Evolutionary conservation across 2,113 vertebrate genomes (phyloP), one percentile per base, ranked within the genome.

Genomic region (Charina bottae): DNA sequence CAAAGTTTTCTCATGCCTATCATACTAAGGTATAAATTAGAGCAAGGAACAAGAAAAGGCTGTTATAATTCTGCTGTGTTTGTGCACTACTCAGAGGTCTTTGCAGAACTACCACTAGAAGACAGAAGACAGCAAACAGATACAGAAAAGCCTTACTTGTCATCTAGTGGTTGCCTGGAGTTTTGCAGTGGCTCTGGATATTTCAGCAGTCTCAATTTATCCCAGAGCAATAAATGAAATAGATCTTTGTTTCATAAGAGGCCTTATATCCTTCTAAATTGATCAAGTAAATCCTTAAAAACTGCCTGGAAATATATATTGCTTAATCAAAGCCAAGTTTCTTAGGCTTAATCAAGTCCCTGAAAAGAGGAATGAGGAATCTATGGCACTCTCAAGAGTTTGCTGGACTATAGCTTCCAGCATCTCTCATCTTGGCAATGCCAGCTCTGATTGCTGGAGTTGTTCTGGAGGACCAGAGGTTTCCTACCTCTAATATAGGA

Each of bases 351-450:
- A 59, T 56, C 59, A 88, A 11, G 64, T 91, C 59, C 90, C 86
- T 91, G 89, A 96, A 95, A 49, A 33, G 68, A 78, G 8, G n/a
- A 6, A 42, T 42, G 49, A 49, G 49, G 83, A 55, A 72, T 56
- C 84, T 85, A 92, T 62, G 93, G 92, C 90, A 94, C 49, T 49
- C 5, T 49, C 49, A 49, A 49, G 49, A 49, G 4, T 49, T 6
- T 49, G 49, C 49, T 49, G 49, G 49, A 49, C 49, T 49, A 5
- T 46, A 46, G 49, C 49, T 49, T 49, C 49, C 49, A 49, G 49
- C 49, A 6, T 49, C 49, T 49, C 49, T 49, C 49, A 49, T 49
- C 49, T 49, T 49, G 49, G 49, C 6, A 49, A 49, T 49, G 49
- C 49, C 49, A 49, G 49, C 49, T 49, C 49, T 49, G 49, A 49